Percentiles rank a stretch among this genome's conserved stretches.
These are phyloP conservation scores for Argyrosomus japonicus DNA, from an alignment of 2,113 vertebrate species.

Conservation along the genomic window DNA sequence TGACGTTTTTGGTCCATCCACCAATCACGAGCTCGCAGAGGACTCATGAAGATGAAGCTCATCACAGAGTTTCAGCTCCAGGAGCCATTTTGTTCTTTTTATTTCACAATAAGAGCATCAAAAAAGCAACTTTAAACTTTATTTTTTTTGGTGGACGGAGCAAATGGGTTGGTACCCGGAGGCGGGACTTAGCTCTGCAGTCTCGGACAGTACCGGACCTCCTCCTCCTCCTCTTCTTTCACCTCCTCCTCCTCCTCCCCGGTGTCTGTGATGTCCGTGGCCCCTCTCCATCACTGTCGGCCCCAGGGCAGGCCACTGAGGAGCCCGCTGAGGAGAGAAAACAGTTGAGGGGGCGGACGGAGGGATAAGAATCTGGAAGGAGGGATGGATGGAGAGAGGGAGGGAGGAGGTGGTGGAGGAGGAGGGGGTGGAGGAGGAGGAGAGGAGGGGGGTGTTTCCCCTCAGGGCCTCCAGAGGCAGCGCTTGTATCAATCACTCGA, in stretches of 20 bases:
- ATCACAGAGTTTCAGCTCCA: no score
- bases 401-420: neutral
- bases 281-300: slow-evolving; percentile 81
- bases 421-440: neutral
- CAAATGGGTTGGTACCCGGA: neutral
- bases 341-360: slow-evolving; percentile 37
- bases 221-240: neutral
- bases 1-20: no score
- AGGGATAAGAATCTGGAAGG: slow-evolving; percentile 30
- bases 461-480: slow-evolving; percentile 65
- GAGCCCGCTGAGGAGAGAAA: slow-evolving; percentile 68
- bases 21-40: no score
- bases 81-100: no score
- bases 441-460: slow-evolving; percentile 37
- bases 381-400: slow-evolving; percentile 37
- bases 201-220: slow-evolving; percentile 4
- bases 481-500: slow-evolving; percentile 78
- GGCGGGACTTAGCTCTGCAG: slow-evolving; percentile 6
- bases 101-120: no score
- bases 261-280: slow-evolving; percentile 35
- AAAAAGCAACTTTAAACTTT: no score
- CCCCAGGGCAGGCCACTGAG: slow-evolving; percentile 63
- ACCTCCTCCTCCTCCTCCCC: neutral
- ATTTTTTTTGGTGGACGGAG: neutral
- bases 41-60: no score